phyloP scores from a whole-genome alignment of 1,140 invertebrate species.

The Geopemphigus sp. region DNA sequence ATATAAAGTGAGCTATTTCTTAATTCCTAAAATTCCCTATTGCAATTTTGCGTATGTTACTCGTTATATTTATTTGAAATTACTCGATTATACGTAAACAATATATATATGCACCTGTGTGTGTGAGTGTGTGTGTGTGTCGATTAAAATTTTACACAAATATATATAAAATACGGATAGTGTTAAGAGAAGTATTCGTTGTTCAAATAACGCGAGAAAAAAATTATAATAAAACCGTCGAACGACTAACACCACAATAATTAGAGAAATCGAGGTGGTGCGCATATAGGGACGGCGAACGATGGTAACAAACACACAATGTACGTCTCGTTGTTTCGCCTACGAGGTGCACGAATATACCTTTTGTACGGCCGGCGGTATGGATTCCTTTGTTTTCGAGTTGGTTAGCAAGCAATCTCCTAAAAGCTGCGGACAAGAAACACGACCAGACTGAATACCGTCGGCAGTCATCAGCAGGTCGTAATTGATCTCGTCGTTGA shows the following conservation, averaged over 20 bases:
- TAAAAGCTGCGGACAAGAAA: conserved; percentile 72
- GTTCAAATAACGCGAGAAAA: neutral
- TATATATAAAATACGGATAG: neutral
- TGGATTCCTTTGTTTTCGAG: conserved; percentile 76
- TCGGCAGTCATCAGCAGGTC: conserved; percentile 80
- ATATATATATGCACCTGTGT: conserved; percentile 8
- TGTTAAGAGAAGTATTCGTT: conserved; percentile 28
- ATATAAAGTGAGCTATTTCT: neutral
- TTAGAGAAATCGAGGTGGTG: too few species aligned
- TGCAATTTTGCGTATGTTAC: neutral
- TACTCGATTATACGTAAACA: neutral
- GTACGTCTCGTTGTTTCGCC: neutral
- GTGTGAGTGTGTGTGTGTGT: too few species aligned
- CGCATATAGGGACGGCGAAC: too few species aligned
- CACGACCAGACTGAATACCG: conserved; percentile 69
- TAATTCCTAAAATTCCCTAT: conserved; percentile 29
- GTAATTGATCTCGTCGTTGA: conserved; percentile 87
- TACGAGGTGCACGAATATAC: conserved; percentile 53
- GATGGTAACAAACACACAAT: neutral
- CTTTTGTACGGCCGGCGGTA: conserved; percentile 70
- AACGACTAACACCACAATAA: too few species aligned
- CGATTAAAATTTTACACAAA: neutral
- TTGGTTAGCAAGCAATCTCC: conserved; percentile 64
- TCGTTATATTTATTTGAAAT: neutral
- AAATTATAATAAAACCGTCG: neutral